These are phyloP conservation scores for Eretmochelys imbricata DNA, from an alignment of 2,113 vertebrate genomes.

Conservation along the genomic window DNA sequence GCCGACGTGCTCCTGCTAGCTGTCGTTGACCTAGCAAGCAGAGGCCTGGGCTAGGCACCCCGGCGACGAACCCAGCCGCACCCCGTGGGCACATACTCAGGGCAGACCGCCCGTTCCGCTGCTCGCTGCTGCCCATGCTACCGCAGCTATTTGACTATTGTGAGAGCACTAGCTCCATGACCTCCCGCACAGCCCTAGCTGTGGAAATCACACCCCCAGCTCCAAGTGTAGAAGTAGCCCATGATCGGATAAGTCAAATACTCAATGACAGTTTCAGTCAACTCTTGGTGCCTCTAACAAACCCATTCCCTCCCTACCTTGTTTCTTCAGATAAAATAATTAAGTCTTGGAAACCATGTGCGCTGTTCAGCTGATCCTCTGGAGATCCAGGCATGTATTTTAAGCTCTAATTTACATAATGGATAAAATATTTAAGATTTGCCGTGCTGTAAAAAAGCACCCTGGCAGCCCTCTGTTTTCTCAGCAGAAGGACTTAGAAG, in stretches of 20 bases:
- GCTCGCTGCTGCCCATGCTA: too few relatives aligned
- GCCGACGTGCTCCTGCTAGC: background rate
- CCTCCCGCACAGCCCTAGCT: too few relatives aligned
- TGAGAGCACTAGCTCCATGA: background rate
- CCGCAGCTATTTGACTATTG: too few relatives aligned
- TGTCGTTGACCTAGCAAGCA: background rate
- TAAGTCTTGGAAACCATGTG: background rate
- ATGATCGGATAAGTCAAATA: background rate
- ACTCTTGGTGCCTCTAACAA: background rate
- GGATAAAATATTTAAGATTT: constrained; percentile 61
- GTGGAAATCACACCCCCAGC: background rate
- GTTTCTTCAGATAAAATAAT: background rate
- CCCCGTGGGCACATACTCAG: too few relatives aligned
- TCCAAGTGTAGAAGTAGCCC: background rate
- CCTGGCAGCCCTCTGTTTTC: constrained; percentile 28
- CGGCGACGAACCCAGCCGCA: too few relatives aligned
- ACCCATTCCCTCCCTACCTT: background rate
- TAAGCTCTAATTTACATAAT: constrained; percentile 57
- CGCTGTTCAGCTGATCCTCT: background rate
- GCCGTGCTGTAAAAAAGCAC: background rate
- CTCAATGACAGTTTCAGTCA: background rate
- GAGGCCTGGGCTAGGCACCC: too few relatives aligned
- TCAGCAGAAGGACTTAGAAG: constrained; percentile 15
- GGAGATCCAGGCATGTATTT: constrained; percentile 18
- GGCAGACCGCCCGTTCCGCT: too few relatives aligned